Base-by-base conservation (phyloP, 2,113 vertebrate species). In the Macaca mulatta region DNA sequence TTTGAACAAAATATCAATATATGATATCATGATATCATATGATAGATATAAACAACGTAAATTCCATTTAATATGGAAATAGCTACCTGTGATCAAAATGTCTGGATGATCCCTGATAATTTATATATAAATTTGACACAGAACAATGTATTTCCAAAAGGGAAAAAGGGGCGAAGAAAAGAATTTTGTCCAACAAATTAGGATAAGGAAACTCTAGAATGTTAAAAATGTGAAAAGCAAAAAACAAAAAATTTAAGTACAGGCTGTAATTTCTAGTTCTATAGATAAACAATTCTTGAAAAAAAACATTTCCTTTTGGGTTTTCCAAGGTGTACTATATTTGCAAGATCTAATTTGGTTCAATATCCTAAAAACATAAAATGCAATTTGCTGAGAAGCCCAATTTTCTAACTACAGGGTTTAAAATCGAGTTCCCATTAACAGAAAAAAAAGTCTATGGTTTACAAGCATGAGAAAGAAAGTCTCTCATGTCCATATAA, bases 341-440 rank as follows among this genome's bases (percentile, higher is more conserved):
- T 84, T 96, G 70, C 5, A 93, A 88, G 57, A 89, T 75, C 43
- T 95, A 96, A 93, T 92, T 70, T 81, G 12, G 80, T 74, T 94
- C 30, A 90, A 72, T 69, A 25, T 69, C 35, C 93, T 95, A 59
- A 67, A 95, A 79, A 59, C 70, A 93, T 64, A 94, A 94, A 87
- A 84, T n/a, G 9, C 10, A 59, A 52, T 92, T 93, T 85, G 64
- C n/a, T 74, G 3, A 93, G 38, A 93, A 93, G 23, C 50, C 45
- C 5, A 80, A 90, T 59, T 84, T 85, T 45, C 57, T 91, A 85
- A 82, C 12, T 55, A 50, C 18, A 91, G 27, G 11, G 11, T 85
- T 88, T 82, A 69, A 97, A 92, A 94, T 30, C 11, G 40, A 78
- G 17, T 48, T 75, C 18, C 69, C 22, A 69, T 23, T 89, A 84